Conservation (phyloP, 2,888 invertebrate genomes). For the Gastracanthus pulcherrimus region DNA sequence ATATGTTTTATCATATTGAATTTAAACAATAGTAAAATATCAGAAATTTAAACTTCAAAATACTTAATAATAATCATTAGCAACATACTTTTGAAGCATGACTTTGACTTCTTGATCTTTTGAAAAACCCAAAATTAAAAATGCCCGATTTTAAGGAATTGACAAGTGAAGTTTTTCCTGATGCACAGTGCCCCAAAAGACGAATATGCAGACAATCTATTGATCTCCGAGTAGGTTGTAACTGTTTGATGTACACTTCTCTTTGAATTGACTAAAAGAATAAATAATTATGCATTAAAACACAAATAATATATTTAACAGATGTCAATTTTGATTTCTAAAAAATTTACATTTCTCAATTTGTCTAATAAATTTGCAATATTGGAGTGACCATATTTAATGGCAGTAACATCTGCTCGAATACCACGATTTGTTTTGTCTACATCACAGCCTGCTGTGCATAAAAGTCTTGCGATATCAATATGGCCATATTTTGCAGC, state of each 20-base stretch:
- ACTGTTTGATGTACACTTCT: conserved; percentile 81
- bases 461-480: conserved; percentile 83
- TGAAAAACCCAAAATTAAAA: conserved; percentile 82
- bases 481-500: conserved; percentile 86
- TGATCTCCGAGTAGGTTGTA: conserved; percentile 81
- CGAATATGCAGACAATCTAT: conserved; percentile 83
- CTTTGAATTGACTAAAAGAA: conserved; percentile 71
- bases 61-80: no score
- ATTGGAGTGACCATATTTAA: conserved; percentile 85
- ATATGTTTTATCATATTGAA: neutral
- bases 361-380: conserved; percentile 84
- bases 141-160: conserved; percentile 84
- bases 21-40: conserved; percentile 12
- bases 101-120: conserved; percentile 79
- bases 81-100: conserved; percentile 71
- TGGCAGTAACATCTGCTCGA: conserved; percentile 87
- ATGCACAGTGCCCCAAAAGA: conserved; percentile 85
- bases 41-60: neutral
- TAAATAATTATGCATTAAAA: conserved; percentile 4
- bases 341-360: conserved; percentile 80
- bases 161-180: conserved; percentile 85
- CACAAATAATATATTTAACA: neutral
- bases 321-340: conserved; percentile 25
- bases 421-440: conserved; percentile 84
- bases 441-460: conserved; percentile 85